These are phyloP conservation scores for Myripristis jacobus DNA, from an alignment of 2,797 vertebrate species.

Conservation along the genomic window DNA sequence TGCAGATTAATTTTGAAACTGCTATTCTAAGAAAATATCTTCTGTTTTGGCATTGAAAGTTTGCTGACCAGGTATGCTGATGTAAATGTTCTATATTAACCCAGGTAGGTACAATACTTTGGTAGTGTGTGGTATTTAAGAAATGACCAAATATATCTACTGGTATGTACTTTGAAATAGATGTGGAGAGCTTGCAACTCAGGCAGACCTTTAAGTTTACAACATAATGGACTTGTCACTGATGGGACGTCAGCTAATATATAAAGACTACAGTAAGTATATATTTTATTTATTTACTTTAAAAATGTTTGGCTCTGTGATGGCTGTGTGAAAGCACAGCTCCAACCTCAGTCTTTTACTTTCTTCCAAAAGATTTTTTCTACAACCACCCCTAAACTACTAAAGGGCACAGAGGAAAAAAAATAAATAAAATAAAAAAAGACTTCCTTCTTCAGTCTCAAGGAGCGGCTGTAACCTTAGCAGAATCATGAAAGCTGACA, in stretches of 20 bases:
- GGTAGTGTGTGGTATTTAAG: constrained; percentile 29
- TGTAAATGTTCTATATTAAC: constrained; percentile 59
- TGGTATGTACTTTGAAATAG: constrained; percentile 6
- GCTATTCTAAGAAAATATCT: constrained; percentile 51
- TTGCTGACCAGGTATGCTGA: constrained; percentile 58
- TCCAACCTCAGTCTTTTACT: constrained; percentile 46
- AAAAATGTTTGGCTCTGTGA: neutral
- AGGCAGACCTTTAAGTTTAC: constrained; percentile 9
- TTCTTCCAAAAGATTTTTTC: constrained; percentile 31
- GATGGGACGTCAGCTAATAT: neutral
- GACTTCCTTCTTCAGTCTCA: constrained; percentile 76
- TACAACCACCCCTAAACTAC: constrained; percentile 62
- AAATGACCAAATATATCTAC: constrained; percentile 45
- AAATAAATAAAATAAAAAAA: constrained; percentile 43
- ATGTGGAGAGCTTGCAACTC: neutral
- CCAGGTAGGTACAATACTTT: constrained; percentile 1
- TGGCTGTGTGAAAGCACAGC: constrained; percentile 26
- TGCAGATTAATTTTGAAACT: constrained; percentile 56
- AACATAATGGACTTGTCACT: constrained; percentile 1
- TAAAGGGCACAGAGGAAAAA: constrained; percentile 70
- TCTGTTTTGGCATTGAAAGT: constrained; percentile 51
- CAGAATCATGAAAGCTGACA: constrained; percentile 89
- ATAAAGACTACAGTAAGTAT: neutral
- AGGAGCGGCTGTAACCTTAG: constrained; percentile 86
- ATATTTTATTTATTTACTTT: constrained; percentile 2